Percentiles rank a stretch among this genome's conserved stretches.
Evolutionary conservation across 2,113 vertebrate species (phyloP).

Genomic region (Nycticebus coucang): DNA sequence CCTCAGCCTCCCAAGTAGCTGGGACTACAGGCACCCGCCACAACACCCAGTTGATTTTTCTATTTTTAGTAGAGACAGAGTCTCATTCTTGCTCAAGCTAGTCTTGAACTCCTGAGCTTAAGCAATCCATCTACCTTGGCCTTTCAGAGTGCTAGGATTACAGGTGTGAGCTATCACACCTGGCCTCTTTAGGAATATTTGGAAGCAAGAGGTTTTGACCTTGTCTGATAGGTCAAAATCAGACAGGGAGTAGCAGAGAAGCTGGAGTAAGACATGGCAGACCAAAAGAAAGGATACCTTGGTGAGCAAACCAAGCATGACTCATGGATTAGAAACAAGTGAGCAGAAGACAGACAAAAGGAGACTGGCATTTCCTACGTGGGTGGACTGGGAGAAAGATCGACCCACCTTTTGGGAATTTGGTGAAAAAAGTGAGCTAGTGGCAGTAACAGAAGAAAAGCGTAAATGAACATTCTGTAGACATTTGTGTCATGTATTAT

Average conservation of each 20-base stretch:
- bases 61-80: too few relatives aligned
- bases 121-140: too few relatives aligned
- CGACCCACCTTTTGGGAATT: not conserved
- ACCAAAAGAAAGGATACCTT: not conserved
- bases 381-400: not conserved
- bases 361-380: not conserved
- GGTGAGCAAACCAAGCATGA: not conserved
- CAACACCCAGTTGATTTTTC: too few relatives aligned
- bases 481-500: not conserved
- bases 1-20: too few relatives aligned
- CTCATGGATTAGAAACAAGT: not conserved
- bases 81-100: too few relatives aligned
- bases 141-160: too few relatives aligned
- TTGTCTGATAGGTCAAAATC: not conserved
- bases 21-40: too few relatives aligned
- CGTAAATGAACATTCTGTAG: not conserved
- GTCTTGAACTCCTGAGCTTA: too few relatives aligned
- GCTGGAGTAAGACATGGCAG: not conserved
- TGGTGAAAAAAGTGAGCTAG: not conserved
- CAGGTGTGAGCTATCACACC: too few relatives aligned
- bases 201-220: not conserved
- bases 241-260: not conserved
- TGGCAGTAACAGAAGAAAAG: not conserved
- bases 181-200: too few relatives aligned
- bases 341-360: not conserved